phyloP scores from a whole-genome alignment of 2,888 invertebrate genomes.

The Cephus pulcher region DNA sequence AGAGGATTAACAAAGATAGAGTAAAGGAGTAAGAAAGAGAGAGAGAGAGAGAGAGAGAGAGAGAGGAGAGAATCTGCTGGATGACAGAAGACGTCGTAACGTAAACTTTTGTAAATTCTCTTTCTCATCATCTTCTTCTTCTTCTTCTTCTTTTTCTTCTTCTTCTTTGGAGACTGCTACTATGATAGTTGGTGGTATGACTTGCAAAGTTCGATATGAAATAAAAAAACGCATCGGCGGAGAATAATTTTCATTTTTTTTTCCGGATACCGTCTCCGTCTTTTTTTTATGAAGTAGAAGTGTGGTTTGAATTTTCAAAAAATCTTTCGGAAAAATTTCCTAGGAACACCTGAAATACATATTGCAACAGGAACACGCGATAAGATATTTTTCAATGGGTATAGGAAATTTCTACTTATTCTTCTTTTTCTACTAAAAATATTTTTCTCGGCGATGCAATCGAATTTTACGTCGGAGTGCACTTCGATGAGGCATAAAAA shows the following conservation, averaged over 20 bases:
- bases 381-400: background rate
- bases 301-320: background rate
- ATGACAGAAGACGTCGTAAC: background rate
- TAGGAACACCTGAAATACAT: background rate
- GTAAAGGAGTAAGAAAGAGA: background rate
- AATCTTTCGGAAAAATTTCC: background rate
- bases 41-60: background rate
- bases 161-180: background rate
- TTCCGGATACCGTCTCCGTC: background rate
- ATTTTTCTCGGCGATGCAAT: background rate
- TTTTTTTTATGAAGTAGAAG: background rate
- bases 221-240: background rate
- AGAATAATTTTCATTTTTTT: background rate
- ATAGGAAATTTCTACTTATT: background rate
- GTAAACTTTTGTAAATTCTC: background rate
- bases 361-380: background rate
- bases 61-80: background rate
- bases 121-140: background rate
- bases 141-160: background rate
- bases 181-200: background rate
- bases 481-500: background rate
- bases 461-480: background rate
- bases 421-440: background rate
- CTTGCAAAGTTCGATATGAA: background rate
- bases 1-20: slow-evolving; percentile 9